A percentile compares a stretch with the other conserved stretches of the same genome.
Conservation (phyloP, 2,797 vertebrate genomes). For the Graptemys geographica region DNA sequence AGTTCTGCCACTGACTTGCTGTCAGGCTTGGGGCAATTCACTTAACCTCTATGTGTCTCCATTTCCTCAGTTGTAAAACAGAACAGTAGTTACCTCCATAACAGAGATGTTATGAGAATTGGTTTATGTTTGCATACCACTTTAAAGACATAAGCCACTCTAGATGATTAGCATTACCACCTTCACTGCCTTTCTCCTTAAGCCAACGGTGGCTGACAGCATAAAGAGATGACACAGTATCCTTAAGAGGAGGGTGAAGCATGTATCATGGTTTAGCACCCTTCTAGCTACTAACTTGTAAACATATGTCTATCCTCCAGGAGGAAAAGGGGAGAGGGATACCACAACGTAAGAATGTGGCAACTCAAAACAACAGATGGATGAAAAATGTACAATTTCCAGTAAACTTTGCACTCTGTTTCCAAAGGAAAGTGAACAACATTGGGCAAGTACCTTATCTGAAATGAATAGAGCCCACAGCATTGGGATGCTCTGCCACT, state of each 20-base stretch:
- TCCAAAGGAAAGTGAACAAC: no score
- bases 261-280: not conserved
- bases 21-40: not conserved
- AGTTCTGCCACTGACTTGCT: not conserved
- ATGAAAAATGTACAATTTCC: not conserved
- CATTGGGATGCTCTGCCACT: not conserved
- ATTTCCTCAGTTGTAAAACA: not conserved
- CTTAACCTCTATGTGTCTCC: not conserved
- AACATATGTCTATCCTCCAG: not conserved
- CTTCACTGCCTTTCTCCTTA: not conserved
- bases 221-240: not conserved
- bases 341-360: not conserved
- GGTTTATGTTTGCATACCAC: accelerated
- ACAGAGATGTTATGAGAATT: accelerated
- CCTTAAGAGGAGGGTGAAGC: not conserved
- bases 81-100: accelerated
- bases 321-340: not conserved
- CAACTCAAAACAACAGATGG: not conserved
- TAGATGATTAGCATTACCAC: not conserved
- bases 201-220: not conserved
- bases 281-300: not conserved
- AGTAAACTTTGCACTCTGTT: no score
- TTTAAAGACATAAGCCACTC: not conserved
- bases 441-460: no score
- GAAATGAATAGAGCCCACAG: not conserved